Evolutionary conservation across 2,797 vertebrate species (phyloP).

Genomic region (Rallus crepitans): DNA sequence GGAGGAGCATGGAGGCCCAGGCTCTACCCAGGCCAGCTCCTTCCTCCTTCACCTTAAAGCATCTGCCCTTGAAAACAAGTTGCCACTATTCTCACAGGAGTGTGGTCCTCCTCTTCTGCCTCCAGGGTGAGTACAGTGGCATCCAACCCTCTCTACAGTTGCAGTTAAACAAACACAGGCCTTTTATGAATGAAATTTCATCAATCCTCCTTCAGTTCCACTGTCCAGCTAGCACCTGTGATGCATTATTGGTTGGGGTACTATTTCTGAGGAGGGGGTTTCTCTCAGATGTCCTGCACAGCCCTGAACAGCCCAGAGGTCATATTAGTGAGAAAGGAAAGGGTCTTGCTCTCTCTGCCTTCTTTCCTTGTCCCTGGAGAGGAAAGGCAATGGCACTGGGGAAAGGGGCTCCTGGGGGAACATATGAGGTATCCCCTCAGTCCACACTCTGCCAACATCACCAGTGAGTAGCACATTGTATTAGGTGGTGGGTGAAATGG

Average conservation of each 20-base stretch:
- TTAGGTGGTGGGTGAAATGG: neutral
- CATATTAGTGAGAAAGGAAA: neutral
- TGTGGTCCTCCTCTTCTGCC: neutral
- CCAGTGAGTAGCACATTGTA: neutral
- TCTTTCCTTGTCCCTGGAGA: neutral
- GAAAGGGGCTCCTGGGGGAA: rapidly evolving
- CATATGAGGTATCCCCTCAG: rapidly evolving
- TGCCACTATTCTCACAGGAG: neutral
- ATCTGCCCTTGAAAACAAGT: neutral
- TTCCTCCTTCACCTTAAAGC: neutral
- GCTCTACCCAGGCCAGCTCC: neutral
- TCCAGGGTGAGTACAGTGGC: neutral
- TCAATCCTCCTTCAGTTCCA: neutral
- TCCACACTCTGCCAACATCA: neutral
- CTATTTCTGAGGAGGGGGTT: rapidly evolving
- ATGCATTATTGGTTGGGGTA: rapidly evolving
- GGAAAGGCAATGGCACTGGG: neutral
- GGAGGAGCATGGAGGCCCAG: rapidly evolving
- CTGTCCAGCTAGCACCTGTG: rapidly evolving
- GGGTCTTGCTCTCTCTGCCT: neutral
- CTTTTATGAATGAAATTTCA: neutral
- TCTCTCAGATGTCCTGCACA: neutral
- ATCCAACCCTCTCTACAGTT: neutral
- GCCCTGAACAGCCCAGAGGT: neutral
- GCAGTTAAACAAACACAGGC: neutral